A percentile compares a stretch with the other conserved stretches of the same genome.
phyloP scores from a whole-genome alignment of 2,888 invertebrate species.

The Cephus rjabovi region DNA sequence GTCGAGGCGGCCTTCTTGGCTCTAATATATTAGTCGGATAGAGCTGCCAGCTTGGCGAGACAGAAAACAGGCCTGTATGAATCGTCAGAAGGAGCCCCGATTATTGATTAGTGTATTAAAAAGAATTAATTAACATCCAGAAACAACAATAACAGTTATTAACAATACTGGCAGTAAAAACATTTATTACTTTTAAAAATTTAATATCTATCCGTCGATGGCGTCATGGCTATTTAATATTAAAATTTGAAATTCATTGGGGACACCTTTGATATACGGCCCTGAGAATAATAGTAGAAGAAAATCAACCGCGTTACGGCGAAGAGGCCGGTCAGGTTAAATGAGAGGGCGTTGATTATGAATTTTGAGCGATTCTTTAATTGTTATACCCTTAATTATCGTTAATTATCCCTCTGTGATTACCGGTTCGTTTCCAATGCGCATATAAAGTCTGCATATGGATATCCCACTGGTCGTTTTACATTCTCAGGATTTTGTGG shows the following conservation, averaged over 20 bases:
- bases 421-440: slow-evolving; percentile 26
- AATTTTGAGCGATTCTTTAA: slow-evolving; percentile 40
- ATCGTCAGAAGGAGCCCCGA: background rate
- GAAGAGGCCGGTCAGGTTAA: slow-evolving; percentile 28
- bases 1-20: slow-evolving; percentile 24
- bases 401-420: slow-evolving; percentile 43
- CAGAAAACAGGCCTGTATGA: slow-evolving; percentile 2
- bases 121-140: background rate
- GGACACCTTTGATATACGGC: slow-evolving; percentile 9
- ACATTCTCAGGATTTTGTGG: background rate
- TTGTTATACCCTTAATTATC: slow-evolving; percentile 45
- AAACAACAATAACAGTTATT: background rate
- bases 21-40: slow-evolving; percentile 31
- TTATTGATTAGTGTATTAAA: background rate
- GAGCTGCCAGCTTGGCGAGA: slow-evolving; percentile 19
- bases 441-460: background rate
- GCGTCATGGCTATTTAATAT: background rate
- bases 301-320: slow-evolving; percentile 7
- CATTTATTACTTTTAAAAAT: background rate
- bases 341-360: slow-evolving; percentile 45
- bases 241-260: background rate
- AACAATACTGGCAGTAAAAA: background rate
- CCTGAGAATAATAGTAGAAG: slow-evolving; percentile 17
- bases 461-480: background rate
- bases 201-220: background rate